phyloP scores from a whole-genome alignment of 1,140 invertebrate species.

The Papilio machaon region DNA sequence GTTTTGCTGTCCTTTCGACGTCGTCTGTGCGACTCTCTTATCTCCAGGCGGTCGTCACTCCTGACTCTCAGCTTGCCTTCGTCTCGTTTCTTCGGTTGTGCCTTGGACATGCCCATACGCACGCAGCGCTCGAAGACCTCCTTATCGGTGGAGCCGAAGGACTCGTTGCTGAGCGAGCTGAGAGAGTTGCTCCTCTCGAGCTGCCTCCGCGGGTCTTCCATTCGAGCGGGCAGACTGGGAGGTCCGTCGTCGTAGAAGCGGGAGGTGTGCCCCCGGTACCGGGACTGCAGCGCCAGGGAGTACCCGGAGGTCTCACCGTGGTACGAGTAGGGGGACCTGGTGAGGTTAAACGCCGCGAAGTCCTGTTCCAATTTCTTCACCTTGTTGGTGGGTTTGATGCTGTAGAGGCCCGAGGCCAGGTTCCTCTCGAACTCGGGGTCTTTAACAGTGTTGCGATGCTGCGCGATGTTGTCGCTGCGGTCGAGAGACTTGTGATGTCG shows the following conservation, averaged over 20 bases:
- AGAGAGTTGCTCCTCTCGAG: slow-evolving; percentile 82
- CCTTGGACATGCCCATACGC: slow-evolving; percentile 83
- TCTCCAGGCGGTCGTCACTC: slow-evolving; percentile 52
- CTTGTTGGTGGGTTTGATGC: slow-evolving; percentile 64
- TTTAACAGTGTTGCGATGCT: slow-evolving; percentile 45
- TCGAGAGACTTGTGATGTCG: slow-evolving; percentile 63
- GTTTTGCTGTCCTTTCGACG: slow-evolving; percentile 46
- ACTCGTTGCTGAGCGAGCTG: slow-evolving; percentile 85
- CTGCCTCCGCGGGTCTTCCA: slow-evolving; percentile 52
- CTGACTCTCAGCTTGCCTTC: slow-evolving; percentile 49
- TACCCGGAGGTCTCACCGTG: slow-evolving; percentile 51
- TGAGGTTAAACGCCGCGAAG: slow-evolving; percentile 42
- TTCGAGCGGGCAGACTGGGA: slow-evolving; percentile 56
- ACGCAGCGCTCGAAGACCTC: slow-evolving; percentile 91
- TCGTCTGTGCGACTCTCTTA: slow-evolving; percentile 45
- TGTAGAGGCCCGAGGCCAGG: slow-evolving; percentile 86
- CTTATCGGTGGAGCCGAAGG: slow-evolving; percentile 87
- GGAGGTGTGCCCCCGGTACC: slow-evolving; percentile 43
- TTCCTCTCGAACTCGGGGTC: slow-evolving; percentile 74
- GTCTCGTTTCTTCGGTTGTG: slow-evolving; percentile 57
- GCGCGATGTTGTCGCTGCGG: slow-evolving; percentile 57
- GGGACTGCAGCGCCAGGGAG: slow-evolving; percentile 42
- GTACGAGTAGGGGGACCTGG: slow-evolving; percentile 56
- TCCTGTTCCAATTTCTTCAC: slow-evolving; percentile 58
- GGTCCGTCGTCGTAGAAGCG: slow-evolving; percentile 56